Base-by-base conservation (phyloP, 2,797 vertebrate species). In the Cryptoblepharus egeriae region DNA sequence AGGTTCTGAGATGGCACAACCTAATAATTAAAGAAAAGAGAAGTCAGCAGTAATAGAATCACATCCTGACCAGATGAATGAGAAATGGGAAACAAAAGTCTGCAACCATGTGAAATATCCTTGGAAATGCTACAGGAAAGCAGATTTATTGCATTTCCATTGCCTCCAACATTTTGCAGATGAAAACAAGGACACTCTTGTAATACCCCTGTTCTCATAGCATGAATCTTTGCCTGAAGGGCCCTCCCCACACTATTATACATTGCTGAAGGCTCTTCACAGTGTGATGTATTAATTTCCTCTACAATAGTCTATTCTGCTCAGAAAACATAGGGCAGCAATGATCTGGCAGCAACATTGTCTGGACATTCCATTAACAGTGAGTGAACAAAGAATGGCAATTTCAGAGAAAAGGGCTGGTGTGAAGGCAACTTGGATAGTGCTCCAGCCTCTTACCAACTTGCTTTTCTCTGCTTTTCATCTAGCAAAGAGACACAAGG, bases 1-100 rank as follows among this genome's bases (percentile, higher is more conserved):
- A 49, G 73, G 18, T 42, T 81, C 45, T 77, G 20, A 61, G 68
- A 79, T 1, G 24, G 22, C 2, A 15, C 0, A 79, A 68, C 49
- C 60, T 35, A 61, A 0, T 35, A 77, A 80, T 80, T n/a, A 57
- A 22, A 49, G 39, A 63, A 69, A 32, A 63, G 45, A 57, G 30
- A 13, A 1, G 24, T 30, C 1, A 63, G 24, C 68, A 37, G 13
- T 64, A 42, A 24, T 84, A 26, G 65, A 68, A 88, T 73, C 30
- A 6, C 18, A 26, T 15, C 13, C 49, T 15, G 2, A 75, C 37
- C n/a, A 77, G 1, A n/a, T 12, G 32, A n/a, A 71, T 80, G 85
- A 78, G 73, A 0, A n/a, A 8, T 2, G 12, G 22, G 64, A 69
- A 1, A 55, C 49, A 1, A 0, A 28, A 37, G 63, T 0, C 0